Evolutionary conservation across 2,797 vertebrate genomes (phyloP).

Genomic region (Thalassophryne amazonica): DNA sequence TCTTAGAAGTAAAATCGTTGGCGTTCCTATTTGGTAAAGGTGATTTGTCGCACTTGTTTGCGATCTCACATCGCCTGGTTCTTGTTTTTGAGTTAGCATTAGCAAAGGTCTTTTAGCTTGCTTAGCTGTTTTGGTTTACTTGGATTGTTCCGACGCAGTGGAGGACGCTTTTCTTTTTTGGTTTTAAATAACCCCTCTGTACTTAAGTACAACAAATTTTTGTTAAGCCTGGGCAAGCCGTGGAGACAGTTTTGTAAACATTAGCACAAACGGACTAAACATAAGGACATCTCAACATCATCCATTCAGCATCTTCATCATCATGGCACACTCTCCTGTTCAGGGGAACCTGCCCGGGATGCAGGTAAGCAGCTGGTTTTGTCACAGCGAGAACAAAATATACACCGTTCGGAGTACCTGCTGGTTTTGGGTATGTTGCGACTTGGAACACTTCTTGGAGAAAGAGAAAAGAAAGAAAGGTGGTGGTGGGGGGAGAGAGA

Average conservation of each 20-base stretch:
- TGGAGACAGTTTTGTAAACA: no score
- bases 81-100: slow-evolving; percentile 45
- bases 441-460: no score
- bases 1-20: background rate
- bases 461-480: no score
- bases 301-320: slow-evolving; percentile 63
- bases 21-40: background rate
- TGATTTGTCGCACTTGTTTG: slow-evolving; percentile 17
- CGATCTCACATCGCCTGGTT: slow-evolving; percentile 62
- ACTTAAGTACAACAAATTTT: no score
- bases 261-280: no score
- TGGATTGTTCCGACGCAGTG: slow-evolving; percentile 1
- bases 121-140: slow-evolving; percentile 51
- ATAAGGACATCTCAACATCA: no score
- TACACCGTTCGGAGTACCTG: slow-evolving; percentile 5
- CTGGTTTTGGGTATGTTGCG: background rate
- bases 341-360: slow-evolving; percentile 92
- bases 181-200: no score
- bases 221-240: slow-evolving; percentile 5
- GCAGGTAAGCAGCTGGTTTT: slow-evolving; percentile 81
- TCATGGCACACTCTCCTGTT: slow-evolving; percentile 92
- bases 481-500: no score
- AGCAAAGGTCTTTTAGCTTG: slow-evolving; percentile 44
- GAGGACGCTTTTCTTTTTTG: background rate
- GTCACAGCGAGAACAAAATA: slow-evolving; percentile 18